phyloP scores from a whole-genome alignment of 1,140 invertebrate species.

The Lepidurus arcticus region DNA sequence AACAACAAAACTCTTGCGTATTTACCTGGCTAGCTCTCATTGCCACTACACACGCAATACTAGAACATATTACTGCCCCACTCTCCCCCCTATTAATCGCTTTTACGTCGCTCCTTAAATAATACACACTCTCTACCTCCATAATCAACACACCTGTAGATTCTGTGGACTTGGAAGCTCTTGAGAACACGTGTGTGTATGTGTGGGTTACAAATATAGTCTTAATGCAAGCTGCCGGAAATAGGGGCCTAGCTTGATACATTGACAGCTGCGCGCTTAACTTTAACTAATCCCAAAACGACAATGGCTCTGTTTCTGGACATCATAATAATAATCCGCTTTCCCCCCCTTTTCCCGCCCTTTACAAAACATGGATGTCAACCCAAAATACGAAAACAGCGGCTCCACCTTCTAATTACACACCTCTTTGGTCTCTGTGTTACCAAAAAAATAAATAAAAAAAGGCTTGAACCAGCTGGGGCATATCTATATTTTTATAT shows the following conservation, averaged over 20 bases:
- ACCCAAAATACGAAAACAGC: neutral
- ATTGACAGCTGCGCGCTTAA: conserved; percentile 5
- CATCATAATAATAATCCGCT: neutral
- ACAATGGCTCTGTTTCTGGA: neutral
- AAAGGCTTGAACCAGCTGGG: neutral
- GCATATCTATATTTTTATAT: neutral
- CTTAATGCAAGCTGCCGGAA: conserved; percentile 1
- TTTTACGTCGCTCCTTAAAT: too few relatives aligned
- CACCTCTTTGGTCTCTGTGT: neutral
- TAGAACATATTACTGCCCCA: too few relatives aligned
- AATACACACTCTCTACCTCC: too few relatives aligned
- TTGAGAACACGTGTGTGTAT: too few relatives aligned
- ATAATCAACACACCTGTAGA: neutral
- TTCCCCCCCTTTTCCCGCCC: neutral
- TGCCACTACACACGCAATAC: too few relatives aligned
- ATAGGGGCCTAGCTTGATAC: neutral
- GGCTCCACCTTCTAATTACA: conserved; percentile 12
- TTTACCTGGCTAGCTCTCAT: too few relatives aligned
- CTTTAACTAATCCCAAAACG: conserved; percentile 10
- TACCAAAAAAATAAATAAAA: neutral
- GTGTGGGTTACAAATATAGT: neutral
- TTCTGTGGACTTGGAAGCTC: too few relatives aligned
- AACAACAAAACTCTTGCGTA: too few relatives aligned
- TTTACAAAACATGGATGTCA: too few relatives aligned
- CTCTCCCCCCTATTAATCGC: too few relatives aligned